Evolutionary conservation across 2,113 vertebrate species (phyloP), one percentile per base, ranked within the genome.

Genomic region (Australoheros scitulus): DNA sequence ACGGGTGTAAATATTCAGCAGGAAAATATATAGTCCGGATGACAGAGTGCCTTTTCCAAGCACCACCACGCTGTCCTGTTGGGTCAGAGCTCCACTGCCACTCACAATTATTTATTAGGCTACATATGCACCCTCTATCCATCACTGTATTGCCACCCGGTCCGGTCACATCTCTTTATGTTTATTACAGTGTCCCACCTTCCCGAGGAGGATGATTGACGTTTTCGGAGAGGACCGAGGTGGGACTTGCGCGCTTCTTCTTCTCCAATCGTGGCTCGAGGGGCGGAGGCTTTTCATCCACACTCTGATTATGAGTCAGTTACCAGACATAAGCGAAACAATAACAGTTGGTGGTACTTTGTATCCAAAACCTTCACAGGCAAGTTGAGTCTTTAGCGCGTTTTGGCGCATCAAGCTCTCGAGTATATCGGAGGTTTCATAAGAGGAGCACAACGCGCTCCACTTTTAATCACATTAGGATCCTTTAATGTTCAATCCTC

Each of bases 251-350:
- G 81, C 83, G 86, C 89, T 61, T 80, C 88, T 84, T 85, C 91
- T 89, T 82, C 87, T 92, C 95, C 95, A 96, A 96, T 95, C 91
- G 81, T 41, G 77, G 90, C 90, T 90, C 84, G 83, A 89, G 83
- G 94, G 95, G 94, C 93, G 95, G 93, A 83, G 93, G 88, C 90
- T 90, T 79, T 80, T 64, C 91, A 91, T 93, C 92, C 88, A 91
- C 89, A 91, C 94, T 91, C 95, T 92, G 93, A 94, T 95, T 95
- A 94, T 94, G 96, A 96, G 92, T 96, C 94, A 93, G 94, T 97
- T 95, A 94, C 95, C 95, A 95, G 95, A 96, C 95, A 93, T 83
- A 94, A 95, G 96, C 96, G 90, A 95, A 95, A 95, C 94, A 95
- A 94, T 93, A 96, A 95, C 94, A 93, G 61, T 93, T 93, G 90